A percentile compares a stretch with the other conserved stretches of the same genome.
Conservation (phyloP, 1,140 invertebrate genomes). For the Cotesia vestalis region DNA sequence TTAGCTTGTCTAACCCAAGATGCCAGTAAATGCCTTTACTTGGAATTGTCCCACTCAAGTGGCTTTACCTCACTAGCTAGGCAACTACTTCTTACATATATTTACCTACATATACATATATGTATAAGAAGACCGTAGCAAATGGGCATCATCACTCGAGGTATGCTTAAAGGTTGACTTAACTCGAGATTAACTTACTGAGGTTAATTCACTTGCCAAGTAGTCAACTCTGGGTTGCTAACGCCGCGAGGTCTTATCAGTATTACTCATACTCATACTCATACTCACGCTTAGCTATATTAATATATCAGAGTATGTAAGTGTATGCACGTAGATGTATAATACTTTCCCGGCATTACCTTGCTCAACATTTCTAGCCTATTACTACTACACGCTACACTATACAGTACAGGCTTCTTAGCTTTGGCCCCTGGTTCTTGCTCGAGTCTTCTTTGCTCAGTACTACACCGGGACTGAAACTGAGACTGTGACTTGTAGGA, state of each 20-base stretch:
- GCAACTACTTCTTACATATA: slow-evolving; percentile 1
- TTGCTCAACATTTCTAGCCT: slow-evolving; percentile 2
- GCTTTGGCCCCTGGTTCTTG: not conserved
- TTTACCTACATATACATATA: slow-evolving; percentile 19
- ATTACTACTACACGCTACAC: slow-evolving; percentile 3
- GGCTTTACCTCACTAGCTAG: too few relatives aligned
- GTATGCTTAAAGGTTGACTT: slow-evolving; percentile 61
- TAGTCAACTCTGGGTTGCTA: slow-evolving; percentile 52
- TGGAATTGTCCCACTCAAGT: too few relatives aligned
- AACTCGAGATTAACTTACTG: slow-evolving; percentile 60
- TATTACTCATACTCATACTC: slow-evolving; percentile 50
- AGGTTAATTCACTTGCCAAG: slow-evolving; percentile 62
- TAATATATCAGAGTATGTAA: slow-evolving; percentile 42
- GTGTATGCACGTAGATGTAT: slow-evolving; percentile 34
- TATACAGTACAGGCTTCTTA: slow-evolving; percentile 23
- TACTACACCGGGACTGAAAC: too few relatives aligned
- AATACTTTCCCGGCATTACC: slow-evolving; percentile 36
- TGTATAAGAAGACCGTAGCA: slow-evolving; percentile 26
- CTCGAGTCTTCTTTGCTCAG: not conserved
- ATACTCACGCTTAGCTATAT: not conserved
- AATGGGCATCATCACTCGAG: slow-evolving; percentile 48
- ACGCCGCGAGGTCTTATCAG: slow-evolving; percentile 61
- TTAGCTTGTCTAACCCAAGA: too few relatives aligned
- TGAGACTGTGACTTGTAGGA: not conserved
- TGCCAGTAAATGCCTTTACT: too few relatives aligned